Evolutionary conservation across 2,113 vertebrate genomes (phyloP).

Genomic region (Zosterops lateralis): DNA sequence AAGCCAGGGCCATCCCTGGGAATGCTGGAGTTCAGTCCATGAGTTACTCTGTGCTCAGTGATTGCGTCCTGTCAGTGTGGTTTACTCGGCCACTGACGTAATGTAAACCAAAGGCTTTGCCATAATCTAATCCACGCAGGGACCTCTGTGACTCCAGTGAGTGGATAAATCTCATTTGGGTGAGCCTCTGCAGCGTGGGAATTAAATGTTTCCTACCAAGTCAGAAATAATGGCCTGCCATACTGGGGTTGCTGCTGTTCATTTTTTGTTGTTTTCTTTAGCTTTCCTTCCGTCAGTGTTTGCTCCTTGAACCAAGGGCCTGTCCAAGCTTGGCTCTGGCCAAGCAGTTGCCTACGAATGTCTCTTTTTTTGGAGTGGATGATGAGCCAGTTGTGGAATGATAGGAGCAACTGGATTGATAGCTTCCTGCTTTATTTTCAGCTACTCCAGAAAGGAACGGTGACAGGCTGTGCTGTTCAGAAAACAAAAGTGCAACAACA

Average conservation of each 20-base stretch:
- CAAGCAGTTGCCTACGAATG: neutral
- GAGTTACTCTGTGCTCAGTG: neutral
- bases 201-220: slow-evolving; percentile 8
- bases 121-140: neutral
- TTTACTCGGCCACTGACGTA: neutral
- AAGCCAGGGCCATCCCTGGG: neutral
- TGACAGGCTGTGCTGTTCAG: neutral
- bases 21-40: neutral
- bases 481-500: neutral
- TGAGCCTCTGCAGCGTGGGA: neutral
- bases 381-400: neutral
- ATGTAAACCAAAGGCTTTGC: slow-evolving; percentile 20
- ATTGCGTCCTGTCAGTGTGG: neutral
- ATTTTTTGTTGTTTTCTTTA: neutral
- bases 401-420: neutral
- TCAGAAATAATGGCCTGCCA: neutral
- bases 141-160: neutral
- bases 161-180: neutral
- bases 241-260: neutral
- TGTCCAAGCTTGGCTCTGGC: neutral
- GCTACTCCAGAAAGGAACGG: neutral
- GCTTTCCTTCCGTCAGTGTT: neutral
- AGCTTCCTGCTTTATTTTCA: neutral
- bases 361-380: neutral
- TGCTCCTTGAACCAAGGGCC: neutral